Evolutionary conservation across 1,140 invertebrate species (phyloP).

Genomic region (Trichonephila clavipes): DNA sequence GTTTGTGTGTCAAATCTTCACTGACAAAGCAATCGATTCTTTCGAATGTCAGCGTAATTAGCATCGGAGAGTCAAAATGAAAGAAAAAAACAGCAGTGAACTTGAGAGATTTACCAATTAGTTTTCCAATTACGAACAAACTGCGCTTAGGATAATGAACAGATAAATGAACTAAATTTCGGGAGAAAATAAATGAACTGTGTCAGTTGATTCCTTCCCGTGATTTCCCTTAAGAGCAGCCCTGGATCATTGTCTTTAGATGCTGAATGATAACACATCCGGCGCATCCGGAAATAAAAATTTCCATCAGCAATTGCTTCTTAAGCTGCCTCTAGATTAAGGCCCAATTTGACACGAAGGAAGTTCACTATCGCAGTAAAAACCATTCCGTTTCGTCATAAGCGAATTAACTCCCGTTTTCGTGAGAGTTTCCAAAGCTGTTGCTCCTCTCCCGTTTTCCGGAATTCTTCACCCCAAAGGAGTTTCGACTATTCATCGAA

Average conservation of each 20-base stretch:
- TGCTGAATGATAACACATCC: slow-evolving; percentile 76
- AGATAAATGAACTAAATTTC: slow-evolving; percentile 74
- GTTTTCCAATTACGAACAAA: slow-evolving; percentile 71
- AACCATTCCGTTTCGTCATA: slow-evolving; percentile 53
- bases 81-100: slow-evolving; percentile 48
- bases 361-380: slow-evolving; percentile 55
- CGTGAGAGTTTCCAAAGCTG: slow-evolving; percentile 68
- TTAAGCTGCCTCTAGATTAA: slow-evolving; percentile 75
- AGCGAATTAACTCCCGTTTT: slow-evolving; percentile 62
- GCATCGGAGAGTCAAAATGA: neutral
- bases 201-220: slow-evolving; percentile 74
- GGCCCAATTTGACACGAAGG: slow-evolving; percentile 63
- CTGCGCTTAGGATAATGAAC: slow-evolving; percentile 74
- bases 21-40: slow-evolving; percentile 48
- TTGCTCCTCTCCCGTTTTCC: slow-evolving; percentile 33
- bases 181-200: slow-evolving; percentile 76
- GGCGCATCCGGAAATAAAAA: slow-evolving; percentile 67
- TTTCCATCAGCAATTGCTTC: slow-evolving; percentile 73
- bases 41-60: slow-evolving; percentile 64
- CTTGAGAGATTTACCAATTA: slow-evolving; percentile 74
- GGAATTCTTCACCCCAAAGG: slow-evolving; percentile 60
- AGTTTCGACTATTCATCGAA: slow-evolving; percentile 72
- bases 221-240: slow-evolving; percentile 71
- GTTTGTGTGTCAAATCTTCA: slow-evolving; percentile 19
- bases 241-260: slow-evolving; percentile 74